Percentiles rank a stretch among this genome's conserved stretches.
Evolutionary conservation across 2,113 vertebrate species (phyloP).

Genomic region (Microcebus tavaratra): DNA sequence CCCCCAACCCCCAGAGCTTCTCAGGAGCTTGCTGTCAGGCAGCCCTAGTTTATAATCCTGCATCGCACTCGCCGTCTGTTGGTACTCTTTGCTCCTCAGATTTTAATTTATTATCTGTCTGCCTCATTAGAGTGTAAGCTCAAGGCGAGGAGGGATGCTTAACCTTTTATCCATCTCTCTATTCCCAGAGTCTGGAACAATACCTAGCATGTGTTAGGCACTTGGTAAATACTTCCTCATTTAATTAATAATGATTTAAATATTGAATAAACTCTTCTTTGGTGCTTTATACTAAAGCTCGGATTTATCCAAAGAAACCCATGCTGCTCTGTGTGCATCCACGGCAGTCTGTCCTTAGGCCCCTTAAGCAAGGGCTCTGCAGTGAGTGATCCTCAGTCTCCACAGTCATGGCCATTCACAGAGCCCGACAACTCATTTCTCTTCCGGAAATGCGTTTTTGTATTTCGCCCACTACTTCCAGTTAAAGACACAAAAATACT

Average conservation of each 20-base stretch:
- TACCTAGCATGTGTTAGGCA: background rate
- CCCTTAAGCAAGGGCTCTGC: background rate
- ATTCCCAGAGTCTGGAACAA: background rate
- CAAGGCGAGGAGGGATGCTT: background rate
- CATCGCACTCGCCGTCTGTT: background rate
- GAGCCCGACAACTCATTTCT: background rate
- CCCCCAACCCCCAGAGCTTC: background rate
- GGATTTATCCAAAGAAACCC: background rate
- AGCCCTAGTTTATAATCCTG: background rate
- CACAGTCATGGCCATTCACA: background rate
- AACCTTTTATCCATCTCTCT: background rate
- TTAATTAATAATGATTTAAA: background rate
- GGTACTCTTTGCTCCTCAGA: background rate
- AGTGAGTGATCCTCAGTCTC: background rate
- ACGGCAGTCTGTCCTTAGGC: background rate
- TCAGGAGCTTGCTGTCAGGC: background rate
- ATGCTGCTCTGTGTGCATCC: background rate
- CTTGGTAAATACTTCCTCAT: background rate
- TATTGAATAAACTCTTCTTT: background rate
- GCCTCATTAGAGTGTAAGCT: background rate
- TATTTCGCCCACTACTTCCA: slow-evolving; percentile 40
- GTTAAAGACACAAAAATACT: background rate
- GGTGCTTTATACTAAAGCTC: background rate
- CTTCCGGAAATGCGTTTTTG: background rate
- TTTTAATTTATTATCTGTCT: background rate